Evolutionary conservation across 2,888 invertebrate species (phyloP).

Genomic region (Microdon myrmicae): DNA sequence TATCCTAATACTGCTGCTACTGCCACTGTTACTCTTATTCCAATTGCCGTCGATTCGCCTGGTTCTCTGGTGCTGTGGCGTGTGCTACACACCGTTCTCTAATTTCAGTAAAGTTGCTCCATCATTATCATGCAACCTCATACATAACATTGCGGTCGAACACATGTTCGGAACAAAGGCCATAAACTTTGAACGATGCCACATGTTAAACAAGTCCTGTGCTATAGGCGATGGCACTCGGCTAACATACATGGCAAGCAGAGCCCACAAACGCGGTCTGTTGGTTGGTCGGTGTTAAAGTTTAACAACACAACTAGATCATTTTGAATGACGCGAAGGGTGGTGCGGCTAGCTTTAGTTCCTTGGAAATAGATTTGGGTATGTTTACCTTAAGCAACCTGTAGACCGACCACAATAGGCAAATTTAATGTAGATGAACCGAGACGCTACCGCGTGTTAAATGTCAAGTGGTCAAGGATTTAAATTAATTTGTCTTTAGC

Average conservation of each 20-base stretch:
- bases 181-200: constrained; percentile 47
- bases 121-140: constrained; percentile 48
- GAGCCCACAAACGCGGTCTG: constrained; percentile 19
- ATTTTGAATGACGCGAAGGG: no score
- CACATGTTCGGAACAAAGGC: constrained; percentile 48
- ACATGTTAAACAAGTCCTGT: no score
- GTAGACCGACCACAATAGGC: no score
- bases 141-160: constrained; percentile 50
- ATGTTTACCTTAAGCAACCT: constrained; percentile 3
- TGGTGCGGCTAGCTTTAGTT: no score
- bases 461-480: constrained; percentile 39
- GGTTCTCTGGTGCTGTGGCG: constrained; percentile 22
- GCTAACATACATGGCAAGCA: constrained; percentile 14
- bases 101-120: constrained; percentile 44
- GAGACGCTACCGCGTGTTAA: constrained; percentile 4
- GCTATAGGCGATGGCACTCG: no score
- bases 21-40: no score
- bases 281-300: constrained; percentile 21
- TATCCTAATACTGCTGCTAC: constrained; percentile 2
- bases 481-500: constrained; percentile 23
- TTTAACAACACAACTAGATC: constrained; percentile 24
- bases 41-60: no score
- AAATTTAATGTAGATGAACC: no score
- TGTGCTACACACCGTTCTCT: constrained; percentile 28
- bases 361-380: constrained; percentile 24